Conservation (phyloP, 2,888 invertebrate genomes). For the Tholera decimalis region DNA sequence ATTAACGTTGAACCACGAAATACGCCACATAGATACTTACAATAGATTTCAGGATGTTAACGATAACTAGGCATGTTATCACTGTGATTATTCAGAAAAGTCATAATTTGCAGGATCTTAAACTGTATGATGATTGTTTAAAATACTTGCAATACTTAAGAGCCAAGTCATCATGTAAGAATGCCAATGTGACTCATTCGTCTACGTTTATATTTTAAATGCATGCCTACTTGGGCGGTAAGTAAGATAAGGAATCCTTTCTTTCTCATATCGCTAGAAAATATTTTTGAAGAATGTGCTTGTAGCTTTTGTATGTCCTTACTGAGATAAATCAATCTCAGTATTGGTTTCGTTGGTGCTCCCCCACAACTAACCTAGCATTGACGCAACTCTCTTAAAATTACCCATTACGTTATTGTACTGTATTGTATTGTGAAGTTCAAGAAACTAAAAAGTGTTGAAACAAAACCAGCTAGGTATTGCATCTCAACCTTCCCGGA, state of each 20-base stretch:
- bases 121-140: not conserved
- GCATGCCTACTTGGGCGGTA: slow-evolving; percentile 46
- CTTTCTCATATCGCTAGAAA: slow-evolving; percentile 14
- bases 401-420: too few species aligned
- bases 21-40: too few species aligned
- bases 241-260: slow-evolving; percentile 41
- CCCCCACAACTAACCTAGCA: too few species aligned
- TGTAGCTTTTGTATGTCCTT: not conserved
- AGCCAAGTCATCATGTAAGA: slow-evolving; percentile 38
- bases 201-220: slow-evolving; percentile 40
- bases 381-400: too few species aligned
- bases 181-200: slow-evolving; percentile 51
- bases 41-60: too few species aligned
- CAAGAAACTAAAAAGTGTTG: not conserved
- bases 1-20: too few species aligned
- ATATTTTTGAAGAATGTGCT: not conserved
- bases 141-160: slow-evolving; percentile 6
- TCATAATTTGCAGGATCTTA: not conserved
- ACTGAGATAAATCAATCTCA: too few species aligned
- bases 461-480: slow-evolving; percentile 19
- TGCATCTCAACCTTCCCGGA: slow-evolving; percentile 48
- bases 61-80: too few species aligned
- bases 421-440: not conserved
- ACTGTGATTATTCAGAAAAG: too few species aligned
- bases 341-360: too few species aligned